phyloP scores from a whole-genome alignment of 1,140 invertebrate species.

The Ridgeia piscesae region DNA sequence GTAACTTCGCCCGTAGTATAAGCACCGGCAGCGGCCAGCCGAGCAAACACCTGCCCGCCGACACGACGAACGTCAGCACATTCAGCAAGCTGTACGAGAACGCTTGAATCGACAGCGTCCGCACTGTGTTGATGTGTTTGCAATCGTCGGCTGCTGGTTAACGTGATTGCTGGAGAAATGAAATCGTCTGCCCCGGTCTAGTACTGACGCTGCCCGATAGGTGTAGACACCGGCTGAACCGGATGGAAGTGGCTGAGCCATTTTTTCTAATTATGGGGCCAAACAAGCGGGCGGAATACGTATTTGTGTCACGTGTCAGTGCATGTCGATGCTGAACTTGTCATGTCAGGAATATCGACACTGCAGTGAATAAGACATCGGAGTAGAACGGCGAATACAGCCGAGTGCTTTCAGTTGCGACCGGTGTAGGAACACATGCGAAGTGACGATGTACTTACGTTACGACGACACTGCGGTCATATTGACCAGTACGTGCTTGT shows the following conservation, averaged over 20 bases:
- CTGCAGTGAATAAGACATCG: neutral
- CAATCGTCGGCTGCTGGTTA: neutral
- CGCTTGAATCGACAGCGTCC: neutral
- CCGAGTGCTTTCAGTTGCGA: neutral
- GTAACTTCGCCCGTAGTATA: neutral
- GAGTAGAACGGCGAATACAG: neutral
- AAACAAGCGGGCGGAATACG: neutral
- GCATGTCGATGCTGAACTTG: neutral
- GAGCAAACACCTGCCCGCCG: neutral
- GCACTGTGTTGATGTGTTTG: neutral
- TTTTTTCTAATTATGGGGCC: neutral
- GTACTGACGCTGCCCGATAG: neutral
- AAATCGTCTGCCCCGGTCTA: neutral
- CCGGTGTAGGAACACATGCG: neutral
- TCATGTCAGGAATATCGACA: neutral
- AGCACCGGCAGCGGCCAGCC: neutral
- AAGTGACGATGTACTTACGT: neutral
- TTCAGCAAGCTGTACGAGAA: neutral
- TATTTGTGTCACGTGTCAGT: neutral
- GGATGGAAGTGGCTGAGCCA: neutral
- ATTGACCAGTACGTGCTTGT: neutral
- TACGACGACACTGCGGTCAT: neutral
- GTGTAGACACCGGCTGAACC: neutral
- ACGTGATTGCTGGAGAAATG: neutral
- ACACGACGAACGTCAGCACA: neutral